phyloP scores from a whole-genome alignment of 2,797 vertebrate genomes.

The Sardinella longiceps region DNA sequence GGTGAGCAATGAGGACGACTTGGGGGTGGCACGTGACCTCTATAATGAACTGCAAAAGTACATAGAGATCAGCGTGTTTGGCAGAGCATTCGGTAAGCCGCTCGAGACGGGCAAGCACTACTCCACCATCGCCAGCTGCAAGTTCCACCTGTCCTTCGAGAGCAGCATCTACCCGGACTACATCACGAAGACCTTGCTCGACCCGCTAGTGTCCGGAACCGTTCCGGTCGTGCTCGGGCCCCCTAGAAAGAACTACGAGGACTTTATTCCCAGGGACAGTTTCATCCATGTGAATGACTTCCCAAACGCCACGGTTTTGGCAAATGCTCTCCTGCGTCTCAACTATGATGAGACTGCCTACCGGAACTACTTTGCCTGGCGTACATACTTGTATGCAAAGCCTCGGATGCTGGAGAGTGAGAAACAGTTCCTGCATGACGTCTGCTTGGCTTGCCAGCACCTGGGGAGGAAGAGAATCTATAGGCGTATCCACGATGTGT shows the following conservation, averaged over 20 bases:
- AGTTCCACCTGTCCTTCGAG: constrained; percentile 90
- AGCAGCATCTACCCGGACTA: constrained; percentile 89
- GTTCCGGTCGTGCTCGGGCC: constrained; percentile 87
- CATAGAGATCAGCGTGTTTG: constrained; percentile 79
- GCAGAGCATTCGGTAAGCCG: constrained; percentile 74
- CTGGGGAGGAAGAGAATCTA: not conserved
- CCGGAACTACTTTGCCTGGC: constrained; percentile 84
- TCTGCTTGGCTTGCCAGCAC: not conserved
- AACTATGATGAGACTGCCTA: constrained; percentile 81
- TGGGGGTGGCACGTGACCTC: constrained; percentile 76
- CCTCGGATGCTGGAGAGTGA: constrained; percentile 60
- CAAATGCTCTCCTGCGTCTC: constrained; percentile 79
- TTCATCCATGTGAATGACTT: constrained; percentile 91
- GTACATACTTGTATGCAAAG: constrained; percentile 72
- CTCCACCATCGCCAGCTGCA: constrained; percentile 83
- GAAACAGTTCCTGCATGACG: constrained; percentile 63
- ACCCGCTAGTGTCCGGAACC: constrained; percentile 81
- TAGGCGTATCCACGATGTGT: not conserved
- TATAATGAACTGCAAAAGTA: constrained; percentile 83
- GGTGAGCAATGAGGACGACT: constrained; percentile 74
- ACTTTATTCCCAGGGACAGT: constrained; percentile 82
- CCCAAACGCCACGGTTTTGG: constrained; percentile 79
- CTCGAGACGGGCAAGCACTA: constrained; percentile 80
- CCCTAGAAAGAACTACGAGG: constrained; percentile 86
- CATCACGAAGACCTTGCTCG: constrained; percentile 88